These are phyloP conservation scores for Phoenicopterus ruber DNA, from an alignment of 2,113 vertebrate genomes.

Conservation along the genomic window DNA sequence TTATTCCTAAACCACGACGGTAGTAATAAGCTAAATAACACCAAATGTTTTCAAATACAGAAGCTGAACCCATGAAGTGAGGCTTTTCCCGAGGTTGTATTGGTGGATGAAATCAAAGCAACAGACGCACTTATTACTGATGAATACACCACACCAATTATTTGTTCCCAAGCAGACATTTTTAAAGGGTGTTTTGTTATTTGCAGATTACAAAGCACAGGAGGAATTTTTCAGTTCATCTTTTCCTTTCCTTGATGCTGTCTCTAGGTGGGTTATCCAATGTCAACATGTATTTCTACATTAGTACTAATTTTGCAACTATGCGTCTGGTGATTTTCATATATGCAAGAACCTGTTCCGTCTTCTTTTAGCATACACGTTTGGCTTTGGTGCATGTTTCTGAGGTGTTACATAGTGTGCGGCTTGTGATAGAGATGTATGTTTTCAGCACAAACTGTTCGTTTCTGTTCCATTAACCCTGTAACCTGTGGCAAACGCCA, in stretches of 20 bases:
- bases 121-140: not conserved
- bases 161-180: not conserved
- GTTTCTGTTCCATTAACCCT: not conserved
- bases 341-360: not conserved
- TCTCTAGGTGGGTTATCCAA: not conserved
- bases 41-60: not conserved
- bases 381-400: not conserved
- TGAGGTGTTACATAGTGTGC: not conserved
- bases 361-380: not conserved
- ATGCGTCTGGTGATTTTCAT: not conserved
- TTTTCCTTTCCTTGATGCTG: not conserved
- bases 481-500: not conserved
- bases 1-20: not conserved
- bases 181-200: not conserved
- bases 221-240: not conserved
- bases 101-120: not conserved
- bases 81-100: not conserved
- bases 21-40: not conserved
- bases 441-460: not conserved
- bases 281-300: not conserved
- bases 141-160: not conserved
- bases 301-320: not conserved
- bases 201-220: not conserved
- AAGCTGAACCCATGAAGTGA: not conserved
- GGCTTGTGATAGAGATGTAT: not conserved